phyloP scores from a whole-genome alignment of 1,140 invertebrate genomes.

The Drosophila kepulauana region DNA sequence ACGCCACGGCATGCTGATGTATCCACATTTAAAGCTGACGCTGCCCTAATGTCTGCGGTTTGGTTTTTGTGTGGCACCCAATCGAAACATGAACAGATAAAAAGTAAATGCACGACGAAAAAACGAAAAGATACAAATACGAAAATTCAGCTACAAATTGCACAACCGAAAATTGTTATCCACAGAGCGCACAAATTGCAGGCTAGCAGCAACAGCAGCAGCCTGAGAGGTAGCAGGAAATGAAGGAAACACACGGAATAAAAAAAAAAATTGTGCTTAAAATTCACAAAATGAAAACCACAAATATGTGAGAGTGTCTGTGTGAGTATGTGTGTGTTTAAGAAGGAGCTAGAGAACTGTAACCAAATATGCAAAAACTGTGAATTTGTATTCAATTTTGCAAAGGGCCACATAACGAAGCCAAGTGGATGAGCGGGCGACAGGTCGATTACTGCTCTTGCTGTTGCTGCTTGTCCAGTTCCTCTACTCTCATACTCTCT shows the following conservation, averaged over 20 bases:
- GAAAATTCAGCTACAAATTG: constrained; percentile 50
- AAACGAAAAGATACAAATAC: constrained; percentile 17
- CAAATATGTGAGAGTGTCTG: constrained; percentile 32
- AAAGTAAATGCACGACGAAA: constrained; percentile 6
- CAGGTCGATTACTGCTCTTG: constrained; percentile 62
- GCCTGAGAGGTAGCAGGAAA: constrained; percentile 9
- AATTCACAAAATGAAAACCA: constrained; percentile 59
- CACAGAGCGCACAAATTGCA: constrained; percentile 59
- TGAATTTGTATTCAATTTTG: constrained; percentile 76
- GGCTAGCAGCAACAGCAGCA: neutral
- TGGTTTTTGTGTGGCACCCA: constrained; percentile 25
- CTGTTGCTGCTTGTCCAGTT: neutral
- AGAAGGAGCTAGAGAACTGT: constrained; percentile 31
- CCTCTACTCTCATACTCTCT: neutral
- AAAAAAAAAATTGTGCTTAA: constrained; percentile 51
- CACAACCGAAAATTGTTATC: constrained; percentile 51
- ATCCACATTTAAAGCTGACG: constrained; percentile 49
- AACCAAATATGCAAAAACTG: constrained; percentile 74
- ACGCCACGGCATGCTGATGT: constrained; percentile 15
- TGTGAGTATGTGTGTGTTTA: constrained; percentile 20
- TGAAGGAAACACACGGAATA: constrained; percentile 12
- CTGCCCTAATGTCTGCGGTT: constrained; percentile 52
- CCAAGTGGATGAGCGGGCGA: constrained; percentile 66
- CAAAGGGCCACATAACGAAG: constrained; percentile 54
- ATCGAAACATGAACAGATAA: constrained; percentile 40